Evolutionary conservation across 92 coral and sea anemone genomes (phyloP).

Genomic region (Umimayanthus chanpuru): DNA sequence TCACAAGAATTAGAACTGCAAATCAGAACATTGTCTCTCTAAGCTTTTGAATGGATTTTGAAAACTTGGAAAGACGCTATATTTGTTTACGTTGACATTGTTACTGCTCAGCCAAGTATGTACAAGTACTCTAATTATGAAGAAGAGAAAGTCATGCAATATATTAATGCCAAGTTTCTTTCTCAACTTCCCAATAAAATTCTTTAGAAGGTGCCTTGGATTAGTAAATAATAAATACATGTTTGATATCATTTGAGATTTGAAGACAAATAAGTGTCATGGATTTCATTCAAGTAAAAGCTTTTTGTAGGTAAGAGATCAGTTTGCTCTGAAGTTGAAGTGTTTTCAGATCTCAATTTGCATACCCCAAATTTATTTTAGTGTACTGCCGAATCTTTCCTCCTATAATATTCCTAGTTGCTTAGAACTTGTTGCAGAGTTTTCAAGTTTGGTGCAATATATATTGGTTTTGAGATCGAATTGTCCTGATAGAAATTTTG

Average conservation of each 20-base stretch:
- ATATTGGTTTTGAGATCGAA: not conserved
- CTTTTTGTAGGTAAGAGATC: not conserved
- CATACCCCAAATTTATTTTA: conserved; percentile 6
- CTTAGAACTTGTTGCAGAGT: not conserved
- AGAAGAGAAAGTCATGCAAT: conserved; percentile 31
- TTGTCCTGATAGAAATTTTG: not conserved
- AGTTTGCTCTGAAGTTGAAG: too few species aligned
- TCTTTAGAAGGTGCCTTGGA: not conserved
- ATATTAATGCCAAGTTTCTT: not conserved
- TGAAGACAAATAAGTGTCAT: not conserved
- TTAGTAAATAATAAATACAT: not conserved
- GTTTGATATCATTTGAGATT: not conserved
- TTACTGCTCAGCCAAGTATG: not conserved
- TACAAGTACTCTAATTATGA: not conserved
- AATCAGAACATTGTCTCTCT: not conserved
- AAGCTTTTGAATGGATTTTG: conserved; percentile 14
- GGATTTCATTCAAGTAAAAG: not conserved
- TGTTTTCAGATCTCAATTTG: conserved; percentile 13
- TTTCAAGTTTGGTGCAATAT: not conserved
- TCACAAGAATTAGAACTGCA: not conserved
- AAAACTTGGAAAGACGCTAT: not conserved
- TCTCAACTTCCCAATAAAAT: not conserved
- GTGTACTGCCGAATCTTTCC: not conserved
- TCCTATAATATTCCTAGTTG: conserved; percentile 6
- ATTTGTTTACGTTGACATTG: conserved; percentile 16